Percentiles rank a stretch among this genome's conserved stretches.
These are phyloP conservation scores for Rhipidura dahli DNA, from an alignment of 2,113 vertebrate species.

Conservation along the genomic window DNA sequence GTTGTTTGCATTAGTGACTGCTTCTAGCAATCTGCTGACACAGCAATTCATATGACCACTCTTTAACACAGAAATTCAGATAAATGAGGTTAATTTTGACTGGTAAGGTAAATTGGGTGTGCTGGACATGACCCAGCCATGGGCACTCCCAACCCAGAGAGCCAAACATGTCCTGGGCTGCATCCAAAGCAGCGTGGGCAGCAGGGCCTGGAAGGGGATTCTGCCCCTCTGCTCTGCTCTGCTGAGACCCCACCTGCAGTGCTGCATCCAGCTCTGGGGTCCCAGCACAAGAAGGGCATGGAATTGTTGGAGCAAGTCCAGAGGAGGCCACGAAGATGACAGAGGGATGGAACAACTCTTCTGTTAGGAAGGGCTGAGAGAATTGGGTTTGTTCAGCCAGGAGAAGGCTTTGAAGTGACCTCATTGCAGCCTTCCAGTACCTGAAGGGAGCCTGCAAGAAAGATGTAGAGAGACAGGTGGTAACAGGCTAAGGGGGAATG, in stretches of 20 bases:
- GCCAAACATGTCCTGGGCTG: not conserved
- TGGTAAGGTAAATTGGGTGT: not conserved
- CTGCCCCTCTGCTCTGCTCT: not conserved
- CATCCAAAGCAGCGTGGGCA: fast-evolving
- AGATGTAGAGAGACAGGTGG: too few relatives aligned
- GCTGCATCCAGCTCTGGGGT: too few relatives aligned
- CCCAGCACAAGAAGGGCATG: not conserved
- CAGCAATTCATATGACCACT: not conserved
- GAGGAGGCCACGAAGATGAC: not conserved
- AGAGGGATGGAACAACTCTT: not conserved
- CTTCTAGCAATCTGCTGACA: not conserved
- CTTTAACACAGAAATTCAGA: not conserved
- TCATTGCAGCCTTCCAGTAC: not conserved
- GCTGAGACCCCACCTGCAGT: not conserved
- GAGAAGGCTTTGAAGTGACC: not conserved
- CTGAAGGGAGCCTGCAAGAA: not conserved
- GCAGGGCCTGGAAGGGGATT: not conserved
- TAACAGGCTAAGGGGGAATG: not conserved
- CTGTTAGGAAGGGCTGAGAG: not conserved
- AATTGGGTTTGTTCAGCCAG: not conserved
- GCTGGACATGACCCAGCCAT: not conserved
- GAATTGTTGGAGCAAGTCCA: fast-evolving
- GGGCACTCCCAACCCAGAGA: not conserved
- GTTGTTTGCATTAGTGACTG: not conserved
- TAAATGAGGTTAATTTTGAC: not conserved